phyloP scores from a whole-genome alignment of 2,888 invertebrate genomes.

The Timandra comae region DNA sequence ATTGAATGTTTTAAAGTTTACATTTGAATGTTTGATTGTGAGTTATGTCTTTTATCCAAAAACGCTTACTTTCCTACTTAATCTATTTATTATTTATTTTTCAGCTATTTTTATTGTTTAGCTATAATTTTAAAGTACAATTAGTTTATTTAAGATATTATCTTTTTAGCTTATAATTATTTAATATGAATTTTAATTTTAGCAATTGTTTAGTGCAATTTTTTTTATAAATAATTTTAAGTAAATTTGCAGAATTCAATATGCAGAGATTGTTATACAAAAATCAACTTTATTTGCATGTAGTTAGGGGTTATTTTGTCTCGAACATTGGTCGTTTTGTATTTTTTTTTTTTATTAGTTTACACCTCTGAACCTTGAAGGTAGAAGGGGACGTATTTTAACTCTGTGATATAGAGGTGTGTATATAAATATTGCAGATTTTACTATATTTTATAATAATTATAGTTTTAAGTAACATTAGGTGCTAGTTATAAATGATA shows the following conservation, averaged over 20 bases:
- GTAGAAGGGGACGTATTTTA: constrained; percentile 52
- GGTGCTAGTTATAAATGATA: constrained; percentile 35
- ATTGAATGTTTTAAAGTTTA: no score
- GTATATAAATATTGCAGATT: constrained; percentile 43
- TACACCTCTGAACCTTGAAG: constrained; percentile 29
- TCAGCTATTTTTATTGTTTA: constrained; percentile 9
- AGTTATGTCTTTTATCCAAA: no score
- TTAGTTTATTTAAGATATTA: constrained; percentile 11
- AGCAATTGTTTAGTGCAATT: constrained; percentile 2
- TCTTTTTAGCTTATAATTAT: constrained; percentile 3
- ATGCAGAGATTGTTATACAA: no score
- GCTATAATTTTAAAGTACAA: constrained; percentile 20
- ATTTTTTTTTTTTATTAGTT: no score
- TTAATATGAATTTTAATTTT: constrained; percentile 4
- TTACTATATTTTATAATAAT: constrained; percentile 11
- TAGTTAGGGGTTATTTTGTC: not conserved
- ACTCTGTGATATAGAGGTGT: constrained; percentile 71
- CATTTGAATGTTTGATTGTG: no score
- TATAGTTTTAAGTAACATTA: constrained; percentile 29
- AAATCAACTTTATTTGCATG: constrained; percentile 15
- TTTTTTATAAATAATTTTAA: not conserved
- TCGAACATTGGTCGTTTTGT: no score
- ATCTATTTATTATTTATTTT: constrained; percentile 22
- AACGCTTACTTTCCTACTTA: constrained; percentile 14
- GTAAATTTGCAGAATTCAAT: no score